Conservation (phyloP, 2,888 invertebrate species). For the Phragmatobia fuliginosa region DNA sequence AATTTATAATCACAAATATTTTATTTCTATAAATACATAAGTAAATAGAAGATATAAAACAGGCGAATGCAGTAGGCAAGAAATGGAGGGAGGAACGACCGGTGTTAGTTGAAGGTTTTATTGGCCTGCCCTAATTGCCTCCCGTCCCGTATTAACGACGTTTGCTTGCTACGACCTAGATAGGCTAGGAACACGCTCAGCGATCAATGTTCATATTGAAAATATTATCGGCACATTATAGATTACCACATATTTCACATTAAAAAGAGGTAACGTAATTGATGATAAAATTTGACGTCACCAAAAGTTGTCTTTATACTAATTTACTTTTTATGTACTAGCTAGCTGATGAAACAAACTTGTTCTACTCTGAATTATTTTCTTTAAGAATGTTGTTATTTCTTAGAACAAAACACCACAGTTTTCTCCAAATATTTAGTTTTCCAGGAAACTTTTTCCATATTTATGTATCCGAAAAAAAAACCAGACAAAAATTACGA, state of each 20-base stretch:
- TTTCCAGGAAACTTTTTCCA: background rate
- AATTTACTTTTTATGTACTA: background rate
- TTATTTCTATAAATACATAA: conserved; percentile 10
- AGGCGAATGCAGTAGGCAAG: conserved; percentile 14
- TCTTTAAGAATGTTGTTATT: background rate
- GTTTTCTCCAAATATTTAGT: background rate
- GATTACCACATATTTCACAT: conserved; percentile 9
- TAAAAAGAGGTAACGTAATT: background rate
- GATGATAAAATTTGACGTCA: background rate
- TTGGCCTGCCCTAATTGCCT: conserved; percentile 80
- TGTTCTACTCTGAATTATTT: background rate
- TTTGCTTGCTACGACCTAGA: conserved; percentile 73
- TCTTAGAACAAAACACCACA: background rate
- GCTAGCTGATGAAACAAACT: background rate
- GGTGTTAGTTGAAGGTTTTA: conserved; percentile 74
- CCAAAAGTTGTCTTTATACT: background rate
- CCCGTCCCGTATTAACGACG: conserved; percentile 73
- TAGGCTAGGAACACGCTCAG: conserved; percentile 49
- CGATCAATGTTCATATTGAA: conserved; percentile 56
- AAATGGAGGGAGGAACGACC: conserved; percentile 60
- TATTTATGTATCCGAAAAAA: background rate
- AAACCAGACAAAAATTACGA: background rate
- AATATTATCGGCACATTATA: conserved; percentile 36
- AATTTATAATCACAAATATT: background rate
- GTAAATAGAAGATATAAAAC: conserved; percentile 9